phyloP scores from a whole-genome alignment of 2,113 vertebrate species.

The Cyanoliseus patagonus region DNA sequence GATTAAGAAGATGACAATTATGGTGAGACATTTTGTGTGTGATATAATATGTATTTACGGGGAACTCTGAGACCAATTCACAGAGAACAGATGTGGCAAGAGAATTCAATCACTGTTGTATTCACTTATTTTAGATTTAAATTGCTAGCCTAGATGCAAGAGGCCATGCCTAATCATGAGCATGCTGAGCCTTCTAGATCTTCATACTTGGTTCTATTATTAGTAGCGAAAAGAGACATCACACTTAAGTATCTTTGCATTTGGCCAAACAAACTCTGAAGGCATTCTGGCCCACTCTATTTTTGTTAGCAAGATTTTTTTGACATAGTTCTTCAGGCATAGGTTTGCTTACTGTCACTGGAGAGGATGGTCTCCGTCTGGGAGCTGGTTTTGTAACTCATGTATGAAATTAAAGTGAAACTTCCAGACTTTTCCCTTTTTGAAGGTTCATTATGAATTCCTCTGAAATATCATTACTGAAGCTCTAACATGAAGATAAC shows the following conservation, averaged over 20 bases:
- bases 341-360: neutral
- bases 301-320: conserved; percentile 6
- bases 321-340: neutral
- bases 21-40: neutral
- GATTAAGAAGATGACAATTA: neutral
- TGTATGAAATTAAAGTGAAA: conserved; percentile 3
- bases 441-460: neutral
- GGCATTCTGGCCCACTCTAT: neutral
- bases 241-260: conserved; percentile 1
- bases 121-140: neutral
- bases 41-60: neutral
- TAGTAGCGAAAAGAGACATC: neutral
- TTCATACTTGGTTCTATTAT: neutral
- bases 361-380: neutral
- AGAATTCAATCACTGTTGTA: neutral
- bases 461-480: neutral
- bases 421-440: neutral
- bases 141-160: neutral
- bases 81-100: neutral
- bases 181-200: neutral
- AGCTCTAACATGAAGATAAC: neutral
- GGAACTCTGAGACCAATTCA: neutral
- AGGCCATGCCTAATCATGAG: neutral
- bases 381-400: neutral
- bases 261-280: conserved; percentile 14